Conservation (phyloP, 1,140 invertebrate species). For the Coptotermes formosanus region DNA sequence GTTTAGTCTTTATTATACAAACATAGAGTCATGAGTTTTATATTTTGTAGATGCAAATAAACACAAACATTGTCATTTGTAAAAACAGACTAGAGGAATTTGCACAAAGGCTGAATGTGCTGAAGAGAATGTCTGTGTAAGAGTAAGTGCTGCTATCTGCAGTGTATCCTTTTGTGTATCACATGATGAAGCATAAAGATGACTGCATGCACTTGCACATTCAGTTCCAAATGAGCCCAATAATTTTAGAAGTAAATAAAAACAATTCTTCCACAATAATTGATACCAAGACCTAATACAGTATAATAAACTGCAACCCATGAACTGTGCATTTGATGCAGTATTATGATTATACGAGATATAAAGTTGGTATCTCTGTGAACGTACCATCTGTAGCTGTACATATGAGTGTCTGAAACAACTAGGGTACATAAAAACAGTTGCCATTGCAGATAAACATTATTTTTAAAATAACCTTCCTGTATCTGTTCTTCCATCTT, state of each 20-base stretch:
- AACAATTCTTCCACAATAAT: not conserved
- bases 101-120: not conserved
- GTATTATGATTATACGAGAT: not conserved
- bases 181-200: not conserved
- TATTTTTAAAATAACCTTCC: not conserved
- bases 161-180: not conserved
- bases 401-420: not conserved
- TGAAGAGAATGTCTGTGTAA: not conserved
- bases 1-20: not conserved
- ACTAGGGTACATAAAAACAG: not conserved
- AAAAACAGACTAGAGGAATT: not conserved
- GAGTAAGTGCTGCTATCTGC: not conserved
- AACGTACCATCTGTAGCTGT: not conserved
- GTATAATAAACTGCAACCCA: not conserved
- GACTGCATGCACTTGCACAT: not conserved
- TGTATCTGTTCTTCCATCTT: not conserved
- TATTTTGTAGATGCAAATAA: conserved; percentile 9
- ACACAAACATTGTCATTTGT: not conserved
- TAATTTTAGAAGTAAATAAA: not conserved
- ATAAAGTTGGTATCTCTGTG: not conserved
- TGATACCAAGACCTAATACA: not conserved
- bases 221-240: not conserved
- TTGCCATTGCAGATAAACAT: not conserved
- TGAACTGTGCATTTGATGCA: not conserved
- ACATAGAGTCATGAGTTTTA: not conserved